Evolutionary conservation across 2,113 vertebrate species (phyloP), one percentile per base, ranked within the genome.

Genomic region (Octodon degus): DNA sequence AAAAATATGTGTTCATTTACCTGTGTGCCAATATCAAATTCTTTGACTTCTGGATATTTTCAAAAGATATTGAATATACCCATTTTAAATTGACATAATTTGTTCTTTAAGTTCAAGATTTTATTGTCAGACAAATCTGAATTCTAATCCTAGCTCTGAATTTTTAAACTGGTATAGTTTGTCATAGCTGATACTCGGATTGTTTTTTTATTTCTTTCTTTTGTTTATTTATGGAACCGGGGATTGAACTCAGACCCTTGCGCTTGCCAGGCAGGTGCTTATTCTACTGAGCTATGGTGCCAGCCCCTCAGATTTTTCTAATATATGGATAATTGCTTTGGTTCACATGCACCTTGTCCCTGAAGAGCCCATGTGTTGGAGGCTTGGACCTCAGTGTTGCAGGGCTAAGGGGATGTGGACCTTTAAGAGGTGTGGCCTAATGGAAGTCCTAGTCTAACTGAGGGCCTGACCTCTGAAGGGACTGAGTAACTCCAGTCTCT

Each of bases 101-200:
- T 81, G 19, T 85, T 90, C 19, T 58, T 93, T 82, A 89, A 96
- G 86, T 93, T 34, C n/a, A 92, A 89, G 34, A 86, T 76, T 92
- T 91, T 67, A 24, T 89, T 96, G 53, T 91, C 82, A 93, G 60
- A 79, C 17, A 97, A 93, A 63, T 30, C 25, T 89, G 43, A 10
- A 1, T 72, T 95, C 60, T 91, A 85, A 89, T 88, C 43, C n/a
- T 96, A 50, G 16, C n/a, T 96, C 40, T 81, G 76, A 4, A 87
- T 17, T 62, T 91, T 96, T 90, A 91, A 88, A 96, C 72, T 89
- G 65, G n/a, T 47, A 20, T 81, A 3, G 86, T 55, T 72, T 65
- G 84, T 62, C 53, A 60, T 94, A 43, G 58, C 34, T 89, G 50
- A 91, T 76, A 62, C 30, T 90, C 43, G 5, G 43, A 43, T 43